A percentile compares a stretch with the other conserved stretches of the same genome.
Evolutionary conservation across 2,888 invertebrate genomes (phyloP).

Genomic region (Camponotus fellah): DNA sequence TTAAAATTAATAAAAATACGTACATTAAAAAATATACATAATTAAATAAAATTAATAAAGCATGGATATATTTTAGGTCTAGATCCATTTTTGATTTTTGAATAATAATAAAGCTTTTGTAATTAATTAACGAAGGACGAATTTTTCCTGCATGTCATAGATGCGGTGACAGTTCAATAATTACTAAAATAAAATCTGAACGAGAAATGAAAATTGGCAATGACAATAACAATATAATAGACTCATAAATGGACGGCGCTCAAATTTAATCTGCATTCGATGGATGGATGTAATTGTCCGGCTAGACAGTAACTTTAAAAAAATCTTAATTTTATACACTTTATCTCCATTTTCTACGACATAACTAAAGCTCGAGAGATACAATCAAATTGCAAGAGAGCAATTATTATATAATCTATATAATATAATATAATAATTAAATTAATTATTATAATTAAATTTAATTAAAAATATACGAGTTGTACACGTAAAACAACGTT

Average conservation of each 20-base stretch:
- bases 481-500: neutral
- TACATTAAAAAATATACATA: neutral
- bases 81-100: neutral
- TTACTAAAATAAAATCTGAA: slow-evolving; percentile 51
- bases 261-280: slow-evolving; percentile 22
- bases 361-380: neutral
- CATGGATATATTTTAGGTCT: neutral
- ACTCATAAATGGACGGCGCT: slow-evolving; percentile 26
- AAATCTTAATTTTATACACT: neutral
- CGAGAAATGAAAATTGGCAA: slow-evolving; percentile 46
- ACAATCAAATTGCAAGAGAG: neutral
- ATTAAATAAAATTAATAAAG: no score
- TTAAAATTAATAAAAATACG: neutral
- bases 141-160: neutral
- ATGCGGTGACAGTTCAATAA: slow-evolving; percentile 29
- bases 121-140: neutral
- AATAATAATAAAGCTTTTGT: slow-evolving; percentile 1
- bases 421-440: no score
- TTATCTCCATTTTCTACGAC: neutral
- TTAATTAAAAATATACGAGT: neutral
- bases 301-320: slow-evolving; percentile 33
- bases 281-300: slow-evolving; percentile 40
- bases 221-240: slow-evolving; percentile 27
- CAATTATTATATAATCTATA: neutral
- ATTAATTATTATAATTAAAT: neutral